Evolutionary conservation across 2,113 vertebrate genomes (phyloP).

Genomic region (Tor tambroides): DNA sequence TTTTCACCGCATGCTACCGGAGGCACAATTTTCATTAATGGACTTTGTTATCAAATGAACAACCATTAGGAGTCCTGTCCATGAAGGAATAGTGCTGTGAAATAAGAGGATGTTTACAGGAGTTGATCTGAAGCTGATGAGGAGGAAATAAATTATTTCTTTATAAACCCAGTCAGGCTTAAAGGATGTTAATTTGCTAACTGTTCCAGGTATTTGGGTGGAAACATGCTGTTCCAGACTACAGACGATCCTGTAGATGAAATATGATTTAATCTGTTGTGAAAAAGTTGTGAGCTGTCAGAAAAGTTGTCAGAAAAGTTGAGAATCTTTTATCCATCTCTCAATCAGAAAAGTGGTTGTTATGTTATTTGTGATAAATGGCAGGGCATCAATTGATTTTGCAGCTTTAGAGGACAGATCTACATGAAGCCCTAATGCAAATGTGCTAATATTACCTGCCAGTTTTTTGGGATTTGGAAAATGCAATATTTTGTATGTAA

Average conservation of each 20-base stretch:
- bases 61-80: slow-evolving; percentile 26
- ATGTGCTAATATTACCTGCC: background rate
- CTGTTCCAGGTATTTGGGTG: slow-evolving; percentile 3
- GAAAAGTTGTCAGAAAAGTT: background rate
- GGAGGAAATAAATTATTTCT: background rate
- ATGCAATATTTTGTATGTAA: background rate
- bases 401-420: background rate
- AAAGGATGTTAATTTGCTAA: slow-evolving; percentile 14
- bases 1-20: slow-evolving; percentile 32
- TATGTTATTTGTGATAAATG: background rate
- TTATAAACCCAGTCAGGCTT: background rate
- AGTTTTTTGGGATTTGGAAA: background rate
- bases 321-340: background rate
- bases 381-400: background rate
- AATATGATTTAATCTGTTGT: background rate
- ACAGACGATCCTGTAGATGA: background rate
- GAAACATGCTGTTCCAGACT: slow-evolving; percentile 13
- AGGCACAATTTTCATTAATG: slow-evolving; percentile 42
- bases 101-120: slow-evolving; percentile 30
- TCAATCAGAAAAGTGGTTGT: background rate
- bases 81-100: slow-evolving; percentile 15
- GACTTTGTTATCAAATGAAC: slow-evolving; percentile 30
- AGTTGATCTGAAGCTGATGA: slow-evolving; percentile 16
- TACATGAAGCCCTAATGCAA: background rate
- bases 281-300: background rate